phyloP scores from a whole-genome alignment of 2,113 vertebrate genomes.

The Delphinapterus leucas region DNA sequence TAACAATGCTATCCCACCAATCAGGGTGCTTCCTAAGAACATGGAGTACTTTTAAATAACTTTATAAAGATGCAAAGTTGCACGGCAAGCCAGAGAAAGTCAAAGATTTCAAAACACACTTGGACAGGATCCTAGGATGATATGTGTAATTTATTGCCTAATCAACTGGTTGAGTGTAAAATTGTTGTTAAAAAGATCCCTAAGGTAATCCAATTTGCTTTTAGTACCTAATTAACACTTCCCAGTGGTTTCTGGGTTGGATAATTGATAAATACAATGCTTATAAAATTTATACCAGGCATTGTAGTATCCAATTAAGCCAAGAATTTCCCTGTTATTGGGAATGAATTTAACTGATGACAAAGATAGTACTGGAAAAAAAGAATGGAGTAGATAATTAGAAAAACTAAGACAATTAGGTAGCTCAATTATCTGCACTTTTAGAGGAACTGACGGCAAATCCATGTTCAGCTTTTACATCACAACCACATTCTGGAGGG shows the following conservation, averaged over 20 bases:
- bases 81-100: not conserved
- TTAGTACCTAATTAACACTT: conserved; percentile 70
- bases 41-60: not conserved
- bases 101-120: not conserved
- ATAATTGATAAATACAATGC: conserved; percentile 59
- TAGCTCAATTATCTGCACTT: not conserved
- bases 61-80: not conserved
- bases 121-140: not conserved
- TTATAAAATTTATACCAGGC: conserved; percentile 34
- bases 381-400: not conserved
- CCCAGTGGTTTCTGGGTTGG: conserved; percentile 38
- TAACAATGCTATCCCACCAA: not conserved
- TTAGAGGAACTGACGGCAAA: not conserved
- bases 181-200: conserved; percentile 67
- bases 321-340: conserved; percentile 52
- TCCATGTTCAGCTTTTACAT: not conserved
- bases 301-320: conserved; percentile 52
- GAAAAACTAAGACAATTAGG: conserved; percentile 2
- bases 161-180: conserved; percentile 61
- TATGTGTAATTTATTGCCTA: conserved; percentile 56
- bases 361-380: not conserved
- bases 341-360: conserved; percentile 19
- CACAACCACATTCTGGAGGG: not conserved
- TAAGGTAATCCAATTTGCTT: conserved; percentile 73
- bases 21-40: not conserved